Base-by-base conservation (phyloP, 1,140 invertebrate species). In the Drosophila tristis region DNA sequence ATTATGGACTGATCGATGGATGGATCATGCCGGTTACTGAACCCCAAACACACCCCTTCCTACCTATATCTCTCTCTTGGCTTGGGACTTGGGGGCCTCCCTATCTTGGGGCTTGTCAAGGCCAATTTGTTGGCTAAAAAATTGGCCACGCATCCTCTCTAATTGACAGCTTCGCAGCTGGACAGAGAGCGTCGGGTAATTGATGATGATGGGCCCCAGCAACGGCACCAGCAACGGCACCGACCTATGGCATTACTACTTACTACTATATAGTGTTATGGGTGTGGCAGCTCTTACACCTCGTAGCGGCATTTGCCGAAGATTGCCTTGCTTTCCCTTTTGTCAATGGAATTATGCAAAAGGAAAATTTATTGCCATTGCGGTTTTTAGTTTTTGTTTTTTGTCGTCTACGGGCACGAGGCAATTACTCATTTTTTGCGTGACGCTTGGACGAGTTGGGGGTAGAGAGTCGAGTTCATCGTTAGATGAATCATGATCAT, bases 291-390 rank as follows among this genome's bases (percentile, higher is more conserved):
- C 3, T 35, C 35, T 70, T 25, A n/a, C 66, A 70, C 66, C 66
- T 57, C 15, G n/a, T 9, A 43, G 49, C 4, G 11, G 16, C 35
- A 39, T 39, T 39, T 39, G 35, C 35, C 35, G 35, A 39, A 39
- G 35, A 39, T 39, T 39, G 35, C 11, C 35, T 59, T 73, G 82
- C 81, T 85, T 85, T 85, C 81, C 77, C 82, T 85, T 85, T 86
- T 54, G 35, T 70, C 65, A 71, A 70, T 71, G 35, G 35, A 49
- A 50, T 71, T 70, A 71, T 71, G 67, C 66, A 70, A 70, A 70
- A 50, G 49, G 53, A 70, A 70, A 70, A 70, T 68, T 26, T 55
- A 51, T 44, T 53, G 42, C 35, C 16, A 15, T 50, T 57, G 43
- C 31, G 45, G 7, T 43, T 61, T 55, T 51, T 51, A 39, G 26